Evolutionary conservation across 2,113 vertebrate genomes (phyloP), one percentile per base, ranked within the genome.

Genomic region (Peromyscus maniculatus): DNA sequence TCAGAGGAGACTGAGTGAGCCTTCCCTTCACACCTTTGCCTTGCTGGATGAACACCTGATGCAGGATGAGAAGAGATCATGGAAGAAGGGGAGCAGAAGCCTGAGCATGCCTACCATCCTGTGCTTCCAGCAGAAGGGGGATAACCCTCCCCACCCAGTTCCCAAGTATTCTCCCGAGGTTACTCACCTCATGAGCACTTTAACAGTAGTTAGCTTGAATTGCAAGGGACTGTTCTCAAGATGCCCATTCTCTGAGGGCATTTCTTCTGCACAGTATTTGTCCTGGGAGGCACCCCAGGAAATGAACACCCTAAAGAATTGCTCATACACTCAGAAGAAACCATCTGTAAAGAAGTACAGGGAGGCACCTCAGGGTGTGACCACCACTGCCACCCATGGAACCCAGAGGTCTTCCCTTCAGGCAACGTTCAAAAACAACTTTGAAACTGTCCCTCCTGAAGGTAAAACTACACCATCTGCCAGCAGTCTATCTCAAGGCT

Each of bases 381-480:
- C 4, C 36, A 83, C 21, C 9, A 26, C 15, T 19, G 49, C 16
- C 16, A 36, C 49, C 2, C 16, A 52, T 36, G 46, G 1, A 17
- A 55, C 5, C 36, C n/a, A 46, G 39, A 26, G 26, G 12, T 33
- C 13, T 26, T 52, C 46, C 26, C 46, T 52, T 31, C 77, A 26
- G 28, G 28, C 43, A 52, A 52, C 13, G 16, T 33, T 46, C 5
- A 33, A 78, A 11, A 57, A 36, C 0, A 74, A 22, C n/a, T 24
- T 43, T 4, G 22, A 74, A 39, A 9, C 9, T 43, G 9, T 74
- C 21, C 72, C 7, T 39, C 21, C n/a, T 2, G 4, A 43, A 75
- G 21, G 1, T 11, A 4, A 22, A 17, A 64, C 10, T 26, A 6
- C 5, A 39, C 7, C 4, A 1, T 43, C 57, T 62, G 11, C 36